Evolutionary conservation across 1,140 invertebrate genomes (phyloP), one percentile per base, ranked within the genome.

Genomic region (Megalonaias nervosa): DNA sequence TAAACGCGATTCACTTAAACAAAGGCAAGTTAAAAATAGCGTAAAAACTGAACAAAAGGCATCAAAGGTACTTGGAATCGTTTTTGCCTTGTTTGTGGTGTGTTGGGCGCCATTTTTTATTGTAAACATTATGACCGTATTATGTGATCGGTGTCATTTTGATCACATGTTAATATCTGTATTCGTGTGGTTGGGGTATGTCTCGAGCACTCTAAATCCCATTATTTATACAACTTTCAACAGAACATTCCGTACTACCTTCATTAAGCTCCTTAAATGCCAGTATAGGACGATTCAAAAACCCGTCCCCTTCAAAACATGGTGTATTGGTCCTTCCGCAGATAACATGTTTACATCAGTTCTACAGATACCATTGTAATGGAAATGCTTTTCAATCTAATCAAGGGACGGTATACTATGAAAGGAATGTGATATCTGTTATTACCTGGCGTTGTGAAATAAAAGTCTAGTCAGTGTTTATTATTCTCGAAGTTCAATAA

Each of bases 11-110:
- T 72, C 76, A 15, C 48, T 73, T 16, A 73, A 67, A 38, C 76
- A 78, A 64, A 78, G 74, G 59, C 76, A 82, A 48, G 84, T 77
- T 1, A 84, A 80, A 71, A 84, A 71, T 69, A 64, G 77, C n/a
- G 87, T 88, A 4, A 71, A 83, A 74, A 97, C 97, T 85, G 97
- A 98, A 90, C 97, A 98, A 90, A 98, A 98, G 92, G 97, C 97
- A 65, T 96, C 97, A 5, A 95, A 89, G 80, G 89, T 90, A n/a
- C 82, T 91, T 17, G 87, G 87, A 11, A 86, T 90, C 19, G 85
- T 91, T 19, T 90, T 91, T 75, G 80, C 77, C n/a, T 83, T 86
- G 17, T 91, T 91, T 71, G 84, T 89, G 11, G 70, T 89, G 16
- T 87, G 87, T 70, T 91, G 90, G 90, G 85, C 84, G 19, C 90